Evolutionary conservation across 2,797 vertebrate species (phyloP).

Genomic region (Lemur catta): DNA sequence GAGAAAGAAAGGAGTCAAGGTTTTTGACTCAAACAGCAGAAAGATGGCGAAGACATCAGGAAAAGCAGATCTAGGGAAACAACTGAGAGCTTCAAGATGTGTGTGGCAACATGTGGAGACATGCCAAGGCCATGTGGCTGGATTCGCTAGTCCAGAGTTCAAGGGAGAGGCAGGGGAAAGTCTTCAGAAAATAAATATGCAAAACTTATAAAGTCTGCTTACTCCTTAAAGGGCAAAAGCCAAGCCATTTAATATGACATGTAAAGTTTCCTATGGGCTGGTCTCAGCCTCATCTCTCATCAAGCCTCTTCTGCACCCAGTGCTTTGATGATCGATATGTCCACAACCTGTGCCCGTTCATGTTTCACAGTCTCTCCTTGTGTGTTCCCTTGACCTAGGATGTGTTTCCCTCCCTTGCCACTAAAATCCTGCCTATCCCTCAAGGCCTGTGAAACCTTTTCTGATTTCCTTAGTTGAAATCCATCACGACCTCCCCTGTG

Average conservation of each 20-base stretch:
- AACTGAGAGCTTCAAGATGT: neutral
- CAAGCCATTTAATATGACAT: neutral
- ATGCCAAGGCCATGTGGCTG: neutral
- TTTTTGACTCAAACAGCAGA: neutral
- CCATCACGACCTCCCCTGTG: neutral
- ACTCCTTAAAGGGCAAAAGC: neutral
- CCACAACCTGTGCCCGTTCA: neutral
- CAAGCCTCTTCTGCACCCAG: neutral
- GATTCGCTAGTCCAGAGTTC: neutral
- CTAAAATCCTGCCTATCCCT: neutral
- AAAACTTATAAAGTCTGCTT: neutral
- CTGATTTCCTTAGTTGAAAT: neutral
- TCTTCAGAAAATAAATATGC: neutral
- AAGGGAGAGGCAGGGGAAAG: neutral
- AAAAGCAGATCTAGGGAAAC: neutral
- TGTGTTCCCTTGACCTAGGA: neutral
- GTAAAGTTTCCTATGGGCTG: neutral
- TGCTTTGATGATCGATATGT: neutral
- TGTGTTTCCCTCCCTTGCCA: neutral
- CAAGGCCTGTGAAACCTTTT: neutral
- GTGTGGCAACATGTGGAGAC: neutral
- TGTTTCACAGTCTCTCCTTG: neutral
- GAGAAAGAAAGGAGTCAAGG: neutral
- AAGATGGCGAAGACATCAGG: neutral
- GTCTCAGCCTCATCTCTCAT: neutral